Evolutionary conservation across 2,888 invertebrate genomes (phyloP).

Genomic region (Nasonia oneida): DNA sequence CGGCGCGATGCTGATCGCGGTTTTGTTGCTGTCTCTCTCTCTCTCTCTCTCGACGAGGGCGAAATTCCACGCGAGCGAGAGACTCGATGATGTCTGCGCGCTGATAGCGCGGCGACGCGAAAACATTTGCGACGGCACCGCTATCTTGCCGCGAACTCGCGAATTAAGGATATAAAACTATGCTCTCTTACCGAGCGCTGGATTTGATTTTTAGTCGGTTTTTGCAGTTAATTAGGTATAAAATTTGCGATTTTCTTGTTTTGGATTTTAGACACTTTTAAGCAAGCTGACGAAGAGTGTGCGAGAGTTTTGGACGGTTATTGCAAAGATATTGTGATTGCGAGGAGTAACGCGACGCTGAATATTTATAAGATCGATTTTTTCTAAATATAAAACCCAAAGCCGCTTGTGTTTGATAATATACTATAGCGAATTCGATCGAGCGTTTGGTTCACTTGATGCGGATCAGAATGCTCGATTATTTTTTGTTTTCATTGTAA

Average conservation of each 20-base stretch:
- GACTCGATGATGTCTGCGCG: slow-evolving; percentile 10
- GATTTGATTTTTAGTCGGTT: background rate
- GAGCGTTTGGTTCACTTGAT: background rate
- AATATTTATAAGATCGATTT: slow-evolving; percentile 22
- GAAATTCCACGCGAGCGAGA: background rate
- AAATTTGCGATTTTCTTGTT: background rate
- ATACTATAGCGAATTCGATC: too few species aligned
- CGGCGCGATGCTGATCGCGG: background rate
- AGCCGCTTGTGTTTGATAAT: too few species aligned
- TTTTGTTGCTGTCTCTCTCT: slow-evolving; percentile 11
- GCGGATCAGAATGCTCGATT: background rate
- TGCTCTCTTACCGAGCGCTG: background rate
- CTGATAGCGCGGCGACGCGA: slow-evolving; percentile 61
- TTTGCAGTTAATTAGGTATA: too few species aligned
- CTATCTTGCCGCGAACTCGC: slow-evolving; percentile 68
- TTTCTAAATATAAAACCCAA: slow-evolving; percentile 15
- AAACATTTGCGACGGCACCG: slow-evolving; percentile 72
- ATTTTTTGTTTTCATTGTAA: too few species aligned
- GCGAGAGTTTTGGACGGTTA: background rate
- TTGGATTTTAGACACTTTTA: background rate
- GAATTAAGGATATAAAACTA: background rate
- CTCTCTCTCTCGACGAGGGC: background rate
- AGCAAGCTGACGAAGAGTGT: background rate
- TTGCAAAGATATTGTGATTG: background rate
- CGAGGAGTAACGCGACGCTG: background rate